phyloP scores from a whole-genome alignment of 2,113 vertebrate species.

The Xenotilapia caudafasciata region DNA sequence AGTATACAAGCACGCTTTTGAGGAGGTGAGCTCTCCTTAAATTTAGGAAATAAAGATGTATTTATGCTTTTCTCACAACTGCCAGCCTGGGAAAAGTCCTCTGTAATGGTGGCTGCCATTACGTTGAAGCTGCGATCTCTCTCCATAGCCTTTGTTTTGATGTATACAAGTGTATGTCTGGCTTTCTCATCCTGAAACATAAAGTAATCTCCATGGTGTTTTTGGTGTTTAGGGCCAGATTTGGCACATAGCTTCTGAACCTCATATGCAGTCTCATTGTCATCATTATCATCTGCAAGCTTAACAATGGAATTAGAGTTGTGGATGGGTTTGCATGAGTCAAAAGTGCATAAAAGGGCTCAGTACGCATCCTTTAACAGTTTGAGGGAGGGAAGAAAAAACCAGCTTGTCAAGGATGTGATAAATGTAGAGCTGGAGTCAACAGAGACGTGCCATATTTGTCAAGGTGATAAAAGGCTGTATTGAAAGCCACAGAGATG shows the following conservation, averaged over 20 bases:
- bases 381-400: not conserved
- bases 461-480: not conserved
- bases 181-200: not conserved
- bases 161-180: not conserved
- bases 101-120: not conserved
- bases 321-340: not conserved
- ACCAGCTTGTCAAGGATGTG: not conserved
- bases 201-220: not conserved
- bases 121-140: rapidly evolving
- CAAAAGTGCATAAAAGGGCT: not conserved
- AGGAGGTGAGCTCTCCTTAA: not conserved
- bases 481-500: not conserved
- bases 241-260: not conserved
- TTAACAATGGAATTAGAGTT: not conserved
- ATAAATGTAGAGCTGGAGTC: not conserved
- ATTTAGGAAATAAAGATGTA: not conserved
- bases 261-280: not conserved
- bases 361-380: not conserved
- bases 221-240: not conserved
- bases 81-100: not conserved
- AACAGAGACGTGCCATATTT: not conserved
- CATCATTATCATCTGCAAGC: not conserved
- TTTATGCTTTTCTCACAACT: not conserved
- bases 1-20: not conserved
- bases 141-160: not conserved